Conservation (phyloP, 1,140 invertebrate species). For the Magallana ariakensis region DNA sequence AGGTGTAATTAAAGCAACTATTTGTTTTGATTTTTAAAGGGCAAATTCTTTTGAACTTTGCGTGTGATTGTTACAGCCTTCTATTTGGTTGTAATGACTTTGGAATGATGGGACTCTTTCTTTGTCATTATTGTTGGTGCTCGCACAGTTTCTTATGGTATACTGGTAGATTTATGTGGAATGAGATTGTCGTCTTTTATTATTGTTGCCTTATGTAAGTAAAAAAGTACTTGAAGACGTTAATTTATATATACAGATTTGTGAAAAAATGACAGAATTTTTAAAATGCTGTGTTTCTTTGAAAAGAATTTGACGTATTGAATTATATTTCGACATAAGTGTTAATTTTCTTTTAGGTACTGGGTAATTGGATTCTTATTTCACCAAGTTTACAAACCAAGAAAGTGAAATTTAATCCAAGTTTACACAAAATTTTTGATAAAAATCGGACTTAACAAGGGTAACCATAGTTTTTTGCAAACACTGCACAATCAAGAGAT, state of each 20-base stretch:
- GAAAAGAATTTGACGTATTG: too few relatives aligned
- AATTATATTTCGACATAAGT: too few relatives aligned
- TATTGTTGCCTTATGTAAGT: too few relatives aligned
- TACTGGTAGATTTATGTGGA: neutral
- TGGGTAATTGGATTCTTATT: neutral
- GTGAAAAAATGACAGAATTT: too few relatives aligned
- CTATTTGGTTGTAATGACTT: neutral
- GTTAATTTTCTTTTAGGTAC: too few relatives aligned
- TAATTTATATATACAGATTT: too few relatives aligned
- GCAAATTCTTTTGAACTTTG: slow-evolving; percentile 24
- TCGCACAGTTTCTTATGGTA: neutral
- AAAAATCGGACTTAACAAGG: neutral
- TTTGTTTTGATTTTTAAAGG: slow-evolving; percentile 33
- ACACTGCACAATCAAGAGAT: neutral
- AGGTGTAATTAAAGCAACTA: neutral
- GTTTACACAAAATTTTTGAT: neutral
- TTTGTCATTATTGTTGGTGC: neutral
- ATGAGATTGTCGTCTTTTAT: neutral
- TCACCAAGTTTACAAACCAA: neutral
- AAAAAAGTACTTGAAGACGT: too few relatives aligned
- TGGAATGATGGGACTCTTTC: neutral
- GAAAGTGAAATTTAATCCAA: neutral
- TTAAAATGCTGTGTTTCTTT: too few relatives aligned
- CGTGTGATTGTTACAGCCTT: neutral
- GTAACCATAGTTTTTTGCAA: neutral